These are phyloP conservation scores for Sialia sialis DNA, from an alignment of 2,113 vertebrate species.

Conservation along the genomic window DNA sequence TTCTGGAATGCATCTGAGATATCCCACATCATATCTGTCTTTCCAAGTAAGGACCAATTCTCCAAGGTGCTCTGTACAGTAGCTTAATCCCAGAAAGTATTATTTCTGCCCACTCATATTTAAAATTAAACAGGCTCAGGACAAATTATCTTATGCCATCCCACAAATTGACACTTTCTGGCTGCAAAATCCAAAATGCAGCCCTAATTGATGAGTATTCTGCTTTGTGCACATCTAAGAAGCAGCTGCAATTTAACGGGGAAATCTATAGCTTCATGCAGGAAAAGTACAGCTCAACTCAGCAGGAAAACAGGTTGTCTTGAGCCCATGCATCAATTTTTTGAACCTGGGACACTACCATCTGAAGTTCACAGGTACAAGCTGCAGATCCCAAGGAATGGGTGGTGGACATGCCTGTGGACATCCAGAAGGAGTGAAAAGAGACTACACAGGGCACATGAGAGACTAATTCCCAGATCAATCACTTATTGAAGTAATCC, in stretches of 20 bases:
- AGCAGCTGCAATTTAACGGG: not conserved
- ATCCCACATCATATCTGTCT: not conserved
- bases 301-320: not conserved
- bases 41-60: not conserved
- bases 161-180: not conserved
- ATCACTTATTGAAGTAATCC: not conserved
- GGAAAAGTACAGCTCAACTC: not conserved
- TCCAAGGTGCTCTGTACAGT: not conserved
- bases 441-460: not conserved
- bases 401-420: not conserved
- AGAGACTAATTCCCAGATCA: not conserved
- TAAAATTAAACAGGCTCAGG: not conserved
- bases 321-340: not conserved
- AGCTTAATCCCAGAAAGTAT: not conserved
- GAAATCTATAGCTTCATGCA: not conserved
- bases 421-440: not conserved
- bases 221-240: not conserved
- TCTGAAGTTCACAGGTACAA: accelerated
- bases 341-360: not conserved
- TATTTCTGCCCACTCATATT: not conserved
- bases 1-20: not conserved
- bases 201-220: not conserved
- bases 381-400: not conserved
- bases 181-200: not conserved
- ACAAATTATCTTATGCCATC: not conserved